These are phyloP conservation scores for Teleopsis dalmanni DNA, from an alignment of 1,140 invertebrate species.

Conservation along the genomic window DNA sequence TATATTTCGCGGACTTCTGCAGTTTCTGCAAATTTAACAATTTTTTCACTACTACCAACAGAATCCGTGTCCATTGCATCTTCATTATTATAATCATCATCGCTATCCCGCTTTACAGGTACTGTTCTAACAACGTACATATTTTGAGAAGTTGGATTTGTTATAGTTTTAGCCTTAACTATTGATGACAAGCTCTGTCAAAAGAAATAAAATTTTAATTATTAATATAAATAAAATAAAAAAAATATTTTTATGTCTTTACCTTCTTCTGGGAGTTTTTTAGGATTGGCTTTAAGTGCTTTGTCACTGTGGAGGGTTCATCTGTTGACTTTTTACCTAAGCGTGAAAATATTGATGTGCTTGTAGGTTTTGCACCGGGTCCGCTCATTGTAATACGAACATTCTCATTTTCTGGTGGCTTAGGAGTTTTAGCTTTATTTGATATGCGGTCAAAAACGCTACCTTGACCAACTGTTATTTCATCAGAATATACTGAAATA, in stretches of 20 bases:
- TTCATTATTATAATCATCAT: conserved; percentile 13
- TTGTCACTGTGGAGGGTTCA: conserved; percentile 14
- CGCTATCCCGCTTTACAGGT: conserved; percentile 23
- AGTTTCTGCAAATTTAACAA: conserved; percentile 38
- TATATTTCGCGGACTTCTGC: conserved; percentile 40
- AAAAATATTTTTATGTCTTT: conserved; percentile 4
- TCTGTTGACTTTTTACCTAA: conserved; percentile 27
- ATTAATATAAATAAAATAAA: neutral
- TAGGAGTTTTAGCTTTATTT: no score
- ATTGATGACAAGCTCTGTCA: conserved; percentile 16
- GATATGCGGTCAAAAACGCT: no score
- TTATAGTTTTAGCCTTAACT: conserved; percentile 29
- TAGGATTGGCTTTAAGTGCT: conserved; percentile 38
- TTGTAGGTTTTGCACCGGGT: conserved; percentile 7
- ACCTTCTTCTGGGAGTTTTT: conserved; percentile 28
- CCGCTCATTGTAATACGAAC: conserved; percentile 6
- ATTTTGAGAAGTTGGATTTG: conserved; percentile 6
- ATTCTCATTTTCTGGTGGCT: conserved; percentile 7
- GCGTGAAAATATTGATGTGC: conserved; percentile 35
- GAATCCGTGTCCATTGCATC: conserved; percentile 15
- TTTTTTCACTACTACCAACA: conserved; percentile 24
- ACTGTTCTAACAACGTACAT: conserved; percentile 30
- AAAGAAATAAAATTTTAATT: neutral
- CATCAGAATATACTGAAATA: no score
- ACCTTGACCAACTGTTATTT: no score